Evolutionary conservation across 2,113 vertebrate species (phyloP).

Genomic region (Zosterops hypoxanthus): DNA sequence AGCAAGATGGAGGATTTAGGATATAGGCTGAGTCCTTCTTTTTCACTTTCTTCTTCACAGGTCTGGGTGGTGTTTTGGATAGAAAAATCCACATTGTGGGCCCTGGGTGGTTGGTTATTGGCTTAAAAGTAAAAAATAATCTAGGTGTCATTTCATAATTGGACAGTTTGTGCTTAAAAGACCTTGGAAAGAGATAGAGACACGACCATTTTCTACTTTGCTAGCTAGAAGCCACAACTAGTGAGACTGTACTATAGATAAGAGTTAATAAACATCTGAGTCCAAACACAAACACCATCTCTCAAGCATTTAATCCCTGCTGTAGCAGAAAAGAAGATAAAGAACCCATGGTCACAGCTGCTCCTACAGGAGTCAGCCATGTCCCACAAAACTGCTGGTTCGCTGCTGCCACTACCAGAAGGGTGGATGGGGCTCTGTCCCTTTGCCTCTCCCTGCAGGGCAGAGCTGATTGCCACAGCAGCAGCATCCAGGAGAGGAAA

Average conservation of each 20-base stretch:
- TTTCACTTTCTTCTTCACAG: neutral
- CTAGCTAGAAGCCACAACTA: neutral
- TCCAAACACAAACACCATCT: neutral
- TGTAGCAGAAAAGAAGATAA: neutral
- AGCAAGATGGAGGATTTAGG: neutral
- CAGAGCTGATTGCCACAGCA: accelerated
- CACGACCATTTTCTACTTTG: neutral
- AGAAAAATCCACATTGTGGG: neutral
- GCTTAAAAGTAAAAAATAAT: neutral
- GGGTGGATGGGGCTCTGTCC: neutral
- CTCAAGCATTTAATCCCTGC: neutral
- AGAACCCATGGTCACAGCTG: neutral
- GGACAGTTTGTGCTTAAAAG: neutral
- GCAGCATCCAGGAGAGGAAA: neutral
- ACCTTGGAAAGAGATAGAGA: neutral
- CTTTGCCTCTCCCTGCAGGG: neutral
- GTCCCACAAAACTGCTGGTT: neutral
- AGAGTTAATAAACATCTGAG: neutral
- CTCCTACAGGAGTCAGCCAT: neutral
- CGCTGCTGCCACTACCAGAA: neutral
- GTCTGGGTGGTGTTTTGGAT: neutral
- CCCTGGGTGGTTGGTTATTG: neutral
- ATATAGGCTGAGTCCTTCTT: neutral
- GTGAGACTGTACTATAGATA: neutral
- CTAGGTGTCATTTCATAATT: neutral